These are phyloP conservation scores for Ophraella communa DNA, from an alignment of 2,888 invertebrate species.

Conservation along the genomic window DNA sequence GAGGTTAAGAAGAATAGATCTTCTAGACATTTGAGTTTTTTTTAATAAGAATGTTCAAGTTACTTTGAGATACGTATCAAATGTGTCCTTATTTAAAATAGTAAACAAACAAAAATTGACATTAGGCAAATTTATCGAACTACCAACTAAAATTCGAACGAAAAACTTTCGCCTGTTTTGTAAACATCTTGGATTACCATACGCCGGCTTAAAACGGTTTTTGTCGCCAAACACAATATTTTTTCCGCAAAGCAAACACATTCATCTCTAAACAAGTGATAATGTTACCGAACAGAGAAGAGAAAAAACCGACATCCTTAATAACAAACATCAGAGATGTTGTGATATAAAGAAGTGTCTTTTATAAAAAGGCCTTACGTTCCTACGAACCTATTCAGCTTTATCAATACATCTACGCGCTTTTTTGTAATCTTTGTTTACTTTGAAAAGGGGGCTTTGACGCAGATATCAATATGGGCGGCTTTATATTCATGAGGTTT, in stretches of 20 bases:
- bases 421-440: slow-evolving; percentile 78
- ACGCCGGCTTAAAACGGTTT: background rate
- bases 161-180: background rate
- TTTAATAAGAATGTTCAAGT: no score
- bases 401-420: slow-evolving; percentile 94
- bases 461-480: slow-evolving; percentile 1
- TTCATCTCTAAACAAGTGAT: slow-evolving; percentile 19
- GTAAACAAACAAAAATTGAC: no score
- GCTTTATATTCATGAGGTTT: background rate
- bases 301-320: slow-evolving; percentile 71
- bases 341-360: slow-evolving; percentile 84
- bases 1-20: no score
- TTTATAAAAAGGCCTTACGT: slow-evolving; percentile 94
- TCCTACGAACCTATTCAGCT: slow-evolving; percentile 90
- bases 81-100: no score
- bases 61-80: no score
- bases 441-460: slow-evolving; percentile 12
- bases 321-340: slow-evolving; percentile 93
- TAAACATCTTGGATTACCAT: background rate
- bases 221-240: background rate
- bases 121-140: background rate
- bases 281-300: slow-evolving; percentile 12
- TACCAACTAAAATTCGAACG: background rate
- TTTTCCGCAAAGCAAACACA: background rate
- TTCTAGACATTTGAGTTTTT: no score